phyloP scores from a whole-genome alignment of 30 jellyfish, hydroid and myxozoan genomes.

The Clytia hemisphaerica region DNA sequence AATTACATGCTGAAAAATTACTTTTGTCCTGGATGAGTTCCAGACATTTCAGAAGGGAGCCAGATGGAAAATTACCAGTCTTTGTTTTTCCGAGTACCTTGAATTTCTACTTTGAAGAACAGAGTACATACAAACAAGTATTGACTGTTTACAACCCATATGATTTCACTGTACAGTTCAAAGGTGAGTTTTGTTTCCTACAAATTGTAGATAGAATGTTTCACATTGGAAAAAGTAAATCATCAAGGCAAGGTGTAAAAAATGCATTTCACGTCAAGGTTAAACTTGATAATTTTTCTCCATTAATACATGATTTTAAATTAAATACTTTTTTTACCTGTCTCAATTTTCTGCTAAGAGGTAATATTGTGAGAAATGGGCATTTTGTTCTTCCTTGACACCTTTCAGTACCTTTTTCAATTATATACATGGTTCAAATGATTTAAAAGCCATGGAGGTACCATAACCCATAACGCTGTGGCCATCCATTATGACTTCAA shows the following conservation, averaged over 20 bases:
- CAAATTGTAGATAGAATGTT: background rate
- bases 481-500: no score
- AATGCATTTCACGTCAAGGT: background rate
- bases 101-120: constrained; percentile 61
- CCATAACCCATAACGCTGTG: no score
- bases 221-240: no score
- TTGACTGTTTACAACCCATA: constrained; percentile 78
- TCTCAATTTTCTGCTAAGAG: no score
- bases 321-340: no score
- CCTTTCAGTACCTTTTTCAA: no score
- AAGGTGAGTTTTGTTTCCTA: constrained; percentile 26
- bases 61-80: constrained; percentile 78
- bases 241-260: no score
- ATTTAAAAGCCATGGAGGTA: no score
- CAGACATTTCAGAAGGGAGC: background rate
- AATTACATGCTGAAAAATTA: background rate
- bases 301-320: background rate
- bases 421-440: no score
- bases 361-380: no score
- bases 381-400: no score
- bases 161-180: constrained; percentile 58
- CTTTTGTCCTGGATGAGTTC: background rate
- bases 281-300: background rate
- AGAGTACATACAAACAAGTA: constrained; percentile 65
- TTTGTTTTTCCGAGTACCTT: constrained; percentile 66